Evolutionary conservation across 2,888 invertebrate genomes (phyloP).

Genomic region (Priocnemis perturbator): DNA sequence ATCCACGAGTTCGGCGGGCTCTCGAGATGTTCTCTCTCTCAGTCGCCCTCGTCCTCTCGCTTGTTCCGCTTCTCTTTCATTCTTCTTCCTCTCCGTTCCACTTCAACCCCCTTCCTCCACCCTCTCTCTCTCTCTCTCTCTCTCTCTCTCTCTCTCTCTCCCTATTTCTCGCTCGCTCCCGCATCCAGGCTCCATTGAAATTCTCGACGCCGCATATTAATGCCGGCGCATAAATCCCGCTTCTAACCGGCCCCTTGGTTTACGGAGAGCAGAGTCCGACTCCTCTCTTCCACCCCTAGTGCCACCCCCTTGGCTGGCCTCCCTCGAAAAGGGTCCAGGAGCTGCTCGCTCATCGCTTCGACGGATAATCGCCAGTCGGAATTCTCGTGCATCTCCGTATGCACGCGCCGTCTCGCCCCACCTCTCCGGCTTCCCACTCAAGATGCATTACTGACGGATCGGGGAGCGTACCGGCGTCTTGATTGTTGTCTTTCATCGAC

Average conservation of each 20-base stretch:
- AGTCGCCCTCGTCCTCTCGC: not conserved
- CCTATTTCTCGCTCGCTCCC: conserved; percentile 8
- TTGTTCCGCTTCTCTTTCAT: conserved; percentile 4
- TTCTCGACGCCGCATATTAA: conserved; percentile 40
- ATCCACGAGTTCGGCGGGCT: conserved; percentile 44
- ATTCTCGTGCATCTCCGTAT: not conserved
- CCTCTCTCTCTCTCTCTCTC: conserved; percentile 1
- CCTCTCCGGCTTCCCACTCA: not conserved
- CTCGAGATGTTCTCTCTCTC: conserved; percentile 5
- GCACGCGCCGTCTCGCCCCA: not conserved
- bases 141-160: conserved; percentile 1
- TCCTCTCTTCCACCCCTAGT: not conserved
- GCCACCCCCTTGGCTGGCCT: not conserved
- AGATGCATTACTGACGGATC: too few relatives aligned
- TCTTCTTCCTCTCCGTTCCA: not conserved
- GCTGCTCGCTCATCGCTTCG: not conserved
- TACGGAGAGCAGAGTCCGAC: conserved; percentile 11
- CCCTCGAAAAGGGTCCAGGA: conserved; percentile 4
- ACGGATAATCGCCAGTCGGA: not conserved
- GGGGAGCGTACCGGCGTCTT: too few relatives aligned
- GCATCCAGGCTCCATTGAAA: conserved; percentile 44
- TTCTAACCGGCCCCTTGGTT: conserved; percentile 45
- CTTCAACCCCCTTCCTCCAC: not conserved
- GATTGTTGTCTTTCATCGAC: too few relatives aligned
- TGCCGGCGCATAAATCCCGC: conserved; percentile 50